Percentiles rank a stretch among this genome's conserved stretches.
Conservation (phyloP, 2,797 vertebrate species). For the Threskiornis aethiopicus region DNA sequence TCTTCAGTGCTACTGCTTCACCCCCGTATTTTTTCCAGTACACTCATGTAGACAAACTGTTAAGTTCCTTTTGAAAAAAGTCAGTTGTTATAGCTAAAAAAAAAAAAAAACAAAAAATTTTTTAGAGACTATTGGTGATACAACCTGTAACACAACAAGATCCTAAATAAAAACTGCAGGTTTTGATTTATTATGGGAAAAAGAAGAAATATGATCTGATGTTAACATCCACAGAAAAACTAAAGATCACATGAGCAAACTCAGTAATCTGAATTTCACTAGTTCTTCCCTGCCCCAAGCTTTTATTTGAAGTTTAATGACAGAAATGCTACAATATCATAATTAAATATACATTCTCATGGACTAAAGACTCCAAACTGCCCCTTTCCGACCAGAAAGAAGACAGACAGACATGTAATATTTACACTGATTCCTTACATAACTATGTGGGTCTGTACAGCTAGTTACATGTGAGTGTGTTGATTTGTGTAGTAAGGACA, state of each 20-base stretch:
- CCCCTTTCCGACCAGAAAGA: background rate
- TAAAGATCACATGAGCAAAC: background rate
- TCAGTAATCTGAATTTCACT: background rate
- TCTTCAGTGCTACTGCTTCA: slow-evolving; percentile 4
- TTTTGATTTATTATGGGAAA: background rate
- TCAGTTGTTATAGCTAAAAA: background rate
- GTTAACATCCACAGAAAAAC: background rate
- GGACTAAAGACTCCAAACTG: background rate
- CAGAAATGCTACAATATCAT: background rate
- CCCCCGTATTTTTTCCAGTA: background rate
- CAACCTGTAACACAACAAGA: background rate
- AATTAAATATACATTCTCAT: background rate
- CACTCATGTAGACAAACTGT: background rate
- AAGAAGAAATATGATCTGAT: background rate
- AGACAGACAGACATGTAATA: background rate
- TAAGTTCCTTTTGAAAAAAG: background rate
- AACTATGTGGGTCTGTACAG: background rate
- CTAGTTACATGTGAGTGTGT: background rate
- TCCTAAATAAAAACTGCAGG: background rate
- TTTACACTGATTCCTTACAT: background rate
- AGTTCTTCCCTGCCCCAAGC: background rate
- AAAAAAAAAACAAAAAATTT: background rate
- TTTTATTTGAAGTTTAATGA: background rate
- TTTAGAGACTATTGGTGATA: background rate
- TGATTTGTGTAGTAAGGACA: background rate